These are phyloP conservation scores for Diogma glabrata DNA, from an alignment of 2,888 invertebrate species.

Conservation along the genomic window DNA sequence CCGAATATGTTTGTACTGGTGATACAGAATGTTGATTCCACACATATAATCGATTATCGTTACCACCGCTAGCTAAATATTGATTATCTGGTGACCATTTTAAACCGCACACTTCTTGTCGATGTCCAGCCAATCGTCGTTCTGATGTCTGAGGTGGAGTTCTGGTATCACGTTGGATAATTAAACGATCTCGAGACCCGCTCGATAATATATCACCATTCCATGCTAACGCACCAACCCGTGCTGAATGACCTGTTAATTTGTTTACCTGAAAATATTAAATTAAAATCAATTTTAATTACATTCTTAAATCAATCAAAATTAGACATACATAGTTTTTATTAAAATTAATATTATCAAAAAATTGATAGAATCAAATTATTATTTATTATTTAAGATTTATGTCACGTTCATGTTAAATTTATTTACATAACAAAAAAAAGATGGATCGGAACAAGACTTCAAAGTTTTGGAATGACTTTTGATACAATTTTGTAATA, in stretches of 20 bases:
- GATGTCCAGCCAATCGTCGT: conserved; percentile 76
- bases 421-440: too few relatives aligned
- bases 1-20: conserved; percentile 87
- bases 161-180: conserved; percentile 87
- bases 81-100: conserved; percentile 99
- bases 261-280: conserved; percentile 57
- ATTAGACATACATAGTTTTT: background rate
- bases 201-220: conserved; percentile 94
- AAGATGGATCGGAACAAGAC: too few relatives aligned
- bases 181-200: conserved; percentile 87
- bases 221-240: conserved; percentile 92
- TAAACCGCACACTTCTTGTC: conserved; percentile 94
- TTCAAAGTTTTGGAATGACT: too few relatives aligned
- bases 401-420: too few relatives aligned
- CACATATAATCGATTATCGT: conserved; percentile 53
- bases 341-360: background rate
- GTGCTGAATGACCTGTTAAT: conserved; percentile 81
- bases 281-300: conserved; percentile 10
- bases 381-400: too few relatives aligned
- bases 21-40: conserved; percentile 73
- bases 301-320: background rate
- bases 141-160: conserved; percentile 67
- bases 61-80: conserved; percentile 95
- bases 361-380: background rate
- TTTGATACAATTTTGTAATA: too few relatives aligned